phyloP scores from a whole-genome alignment of 2,888 invertebrate species.

The Tenthredo distinguenda region DNA sequence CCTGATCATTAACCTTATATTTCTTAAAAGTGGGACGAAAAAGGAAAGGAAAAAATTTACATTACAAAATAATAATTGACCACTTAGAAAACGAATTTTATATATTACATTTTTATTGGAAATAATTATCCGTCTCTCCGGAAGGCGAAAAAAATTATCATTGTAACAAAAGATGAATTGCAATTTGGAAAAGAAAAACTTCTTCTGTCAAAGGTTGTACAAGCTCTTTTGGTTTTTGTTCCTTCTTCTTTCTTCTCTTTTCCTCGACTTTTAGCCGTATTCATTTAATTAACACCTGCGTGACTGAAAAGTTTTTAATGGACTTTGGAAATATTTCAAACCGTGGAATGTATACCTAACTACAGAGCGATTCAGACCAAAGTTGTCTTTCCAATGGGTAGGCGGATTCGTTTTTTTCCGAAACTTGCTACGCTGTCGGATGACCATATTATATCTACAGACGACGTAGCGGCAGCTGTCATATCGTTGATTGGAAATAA shows the following conservation, averaged over 20 bases:
- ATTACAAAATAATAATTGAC: background rate
- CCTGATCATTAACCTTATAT: background rate
- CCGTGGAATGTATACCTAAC: background rate
- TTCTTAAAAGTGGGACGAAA: background rate
- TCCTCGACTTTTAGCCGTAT: constrained; percentile 15
- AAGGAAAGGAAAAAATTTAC: background rate
- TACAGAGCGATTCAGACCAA: no score
- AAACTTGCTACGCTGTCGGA: no score
- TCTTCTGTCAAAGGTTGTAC: constrained; percentile 10
- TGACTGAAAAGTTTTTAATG: constrained; percentile 30
- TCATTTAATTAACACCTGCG: constrained; percentile 13
- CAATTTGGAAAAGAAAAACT: background rate
- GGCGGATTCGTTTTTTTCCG: no score
- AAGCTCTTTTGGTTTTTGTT: background rate
- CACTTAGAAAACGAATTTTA: background rate
- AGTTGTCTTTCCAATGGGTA: no score
- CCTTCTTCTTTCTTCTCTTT: background rate
- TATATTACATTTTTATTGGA: background rate
- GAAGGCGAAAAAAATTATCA: background rate
- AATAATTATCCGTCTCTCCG: background rate
- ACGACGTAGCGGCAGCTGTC: no score
- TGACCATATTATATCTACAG: no score
- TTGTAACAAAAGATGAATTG: no score
- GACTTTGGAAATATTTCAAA: constrained; percentile 32
- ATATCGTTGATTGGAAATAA: no score